These are phyloP conservation scores for Marasmarcha lunaedactyla DNA, from an alignment of 2,888 invertebrate species.

Conservation along the genomic window DNA sequence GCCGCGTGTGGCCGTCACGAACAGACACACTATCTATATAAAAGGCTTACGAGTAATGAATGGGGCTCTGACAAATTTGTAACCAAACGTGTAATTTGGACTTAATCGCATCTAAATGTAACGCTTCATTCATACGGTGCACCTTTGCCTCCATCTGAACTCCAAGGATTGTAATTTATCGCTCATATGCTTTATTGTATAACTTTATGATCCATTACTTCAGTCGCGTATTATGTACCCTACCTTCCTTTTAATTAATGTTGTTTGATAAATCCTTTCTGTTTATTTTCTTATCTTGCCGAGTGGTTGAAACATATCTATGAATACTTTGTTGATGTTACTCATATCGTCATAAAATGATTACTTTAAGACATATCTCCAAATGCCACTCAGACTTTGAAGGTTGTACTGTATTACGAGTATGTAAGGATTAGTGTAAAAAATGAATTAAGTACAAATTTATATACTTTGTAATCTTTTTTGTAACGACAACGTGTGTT, in stretches of 20 bases:
- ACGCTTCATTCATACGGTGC: constrained; percentile 28
- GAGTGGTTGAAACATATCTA: no score
- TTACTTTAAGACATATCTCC: constrained; percentile 51
- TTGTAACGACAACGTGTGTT: constrained; percentile 31
- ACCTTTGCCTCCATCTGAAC: constrained; percentile 32
- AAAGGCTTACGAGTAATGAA: constrained; percentile 28
- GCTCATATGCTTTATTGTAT: constrained; percentile 20
- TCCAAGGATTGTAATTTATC: constrained; percentile 27
- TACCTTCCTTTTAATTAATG: no score
- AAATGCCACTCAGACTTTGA: constrained; percentile 45
- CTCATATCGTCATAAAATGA: constrained; percentile 23
- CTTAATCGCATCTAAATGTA: constrained; percentile 41
- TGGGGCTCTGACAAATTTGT: constrained; percentile 37
- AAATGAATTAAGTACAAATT: constrained; percentile 30
- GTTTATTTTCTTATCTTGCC: no score
- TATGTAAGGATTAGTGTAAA: constrained; percentile 8
- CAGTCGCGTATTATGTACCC: no score
- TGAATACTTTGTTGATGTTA: no score
- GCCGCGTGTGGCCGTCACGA: constrained; percentile 26
- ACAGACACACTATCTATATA: constrained; percentile 26
- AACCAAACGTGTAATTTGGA: constrained; percentile 31
- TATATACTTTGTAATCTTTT: constrained; percentile 28
- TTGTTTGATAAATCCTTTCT: no score
- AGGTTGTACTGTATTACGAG: constrained; percentile 18
- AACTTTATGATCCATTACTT: background rate